These are phyloP conservation scores for Uloborus diversus DNA, from an alignment of 1,140 invertebrate species.

Conservation along the genomic window DNA sequence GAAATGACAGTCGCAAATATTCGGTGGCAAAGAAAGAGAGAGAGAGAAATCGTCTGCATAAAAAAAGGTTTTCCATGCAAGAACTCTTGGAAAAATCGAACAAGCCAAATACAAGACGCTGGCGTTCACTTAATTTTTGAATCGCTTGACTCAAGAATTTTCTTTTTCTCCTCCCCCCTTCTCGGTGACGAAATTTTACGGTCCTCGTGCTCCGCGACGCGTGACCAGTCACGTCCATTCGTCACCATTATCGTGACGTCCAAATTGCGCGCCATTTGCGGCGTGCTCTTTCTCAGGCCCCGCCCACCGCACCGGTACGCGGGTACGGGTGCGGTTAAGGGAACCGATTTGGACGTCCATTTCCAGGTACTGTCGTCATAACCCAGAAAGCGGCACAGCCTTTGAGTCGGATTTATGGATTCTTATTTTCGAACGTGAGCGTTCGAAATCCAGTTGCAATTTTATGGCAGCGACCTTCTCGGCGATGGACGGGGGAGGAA, in stretches of 20 bases:
- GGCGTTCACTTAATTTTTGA: constrained; percentile 43
- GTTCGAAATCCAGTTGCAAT: too few relatives aligned
- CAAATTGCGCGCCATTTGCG: constrained; percentile 52
- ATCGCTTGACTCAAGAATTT: constrained; percentile 16
- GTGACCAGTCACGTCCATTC: constrained; percentile 43
- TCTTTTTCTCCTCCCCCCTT: neutral
- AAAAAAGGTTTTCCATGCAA: too few relatives aligned
- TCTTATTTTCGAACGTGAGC: neutral
- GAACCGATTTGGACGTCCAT: constrained; percentile 22
- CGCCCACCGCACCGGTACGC: constrained; percentile 24
- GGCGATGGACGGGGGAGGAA: neutral
- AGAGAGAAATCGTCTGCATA: too few relatives aligned
- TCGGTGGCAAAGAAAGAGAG: too few relatives aligned
- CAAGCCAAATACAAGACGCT: neutral
- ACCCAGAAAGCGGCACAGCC: neutral
- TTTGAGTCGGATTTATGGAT: constrained; percentile 35
- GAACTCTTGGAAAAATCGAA: too few relatives aligned
- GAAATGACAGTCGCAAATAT: too few relatives aligned
- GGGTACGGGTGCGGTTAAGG: constrained; percentile 35
- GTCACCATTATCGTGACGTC: constrained; percentile 52
- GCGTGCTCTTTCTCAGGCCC: constrained; percentile 26
- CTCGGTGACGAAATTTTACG: constrained; percentile 54
- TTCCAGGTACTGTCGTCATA: constrained; percentile 19
- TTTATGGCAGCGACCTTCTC: too few relatives aligned
- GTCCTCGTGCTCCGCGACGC: constrained; percentile 16